Evolutionary conservation across 2,113 vertebrate genomes (phyloP).

Genomic region (Aspiorhynchus laticeps): DNA sequence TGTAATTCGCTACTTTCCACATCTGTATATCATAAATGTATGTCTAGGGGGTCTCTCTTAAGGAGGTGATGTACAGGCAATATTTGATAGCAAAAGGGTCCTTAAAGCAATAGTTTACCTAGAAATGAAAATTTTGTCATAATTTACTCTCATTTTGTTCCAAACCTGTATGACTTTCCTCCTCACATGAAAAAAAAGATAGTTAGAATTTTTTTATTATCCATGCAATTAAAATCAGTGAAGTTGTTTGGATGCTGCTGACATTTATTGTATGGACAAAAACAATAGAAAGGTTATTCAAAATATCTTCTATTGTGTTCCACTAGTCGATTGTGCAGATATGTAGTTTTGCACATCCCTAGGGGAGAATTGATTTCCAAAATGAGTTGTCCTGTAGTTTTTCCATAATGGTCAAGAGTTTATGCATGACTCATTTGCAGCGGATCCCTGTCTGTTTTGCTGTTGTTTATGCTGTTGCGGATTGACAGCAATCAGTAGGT

Average conservation of each 20-base stretch:
- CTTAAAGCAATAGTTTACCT: not conserved
- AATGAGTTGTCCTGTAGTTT: not conserved
- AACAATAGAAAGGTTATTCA: not conserved
- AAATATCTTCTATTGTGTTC: not conserved
- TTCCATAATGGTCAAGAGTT: not conserved
- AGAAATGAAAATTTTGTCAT: not conserved
- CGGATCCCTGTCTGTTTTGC: conserved; percentile 4
- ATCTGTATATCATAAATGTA: too few species aligned
- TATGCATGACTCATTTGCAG: not conserved
- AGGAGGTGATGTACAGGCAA: not conserved
- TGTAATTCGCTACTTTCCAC: too few species aligned
- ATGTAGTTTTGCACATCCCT: not conserved
- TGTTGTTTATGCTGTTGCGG: conserved; percentile 13
- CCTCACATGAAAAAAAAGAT: too few species aligned
- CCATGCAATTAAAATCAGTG: not conserved
- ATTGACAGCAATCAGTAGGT: conserved; percentile 32
- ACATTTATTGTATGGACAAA: not conserved
- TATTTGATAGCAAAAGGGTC: not conserved
- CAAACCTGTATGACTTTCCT: not conserved
- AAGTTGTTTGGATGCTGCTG: not conserved
- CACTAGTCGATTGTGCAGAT: not conserved
- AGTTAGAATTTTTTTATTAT: not conserved
- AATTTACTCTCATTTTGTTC: not conserved
- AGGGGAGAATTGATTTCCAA: not conserved
- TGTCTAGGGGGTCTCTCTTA: not conserved